A percentile compares a stretch with the other conserved stretches of the same genome.
Conservation (phyloP, 2,797 vertebrate genomes). For the Sphenodon punctatus region DNA sequence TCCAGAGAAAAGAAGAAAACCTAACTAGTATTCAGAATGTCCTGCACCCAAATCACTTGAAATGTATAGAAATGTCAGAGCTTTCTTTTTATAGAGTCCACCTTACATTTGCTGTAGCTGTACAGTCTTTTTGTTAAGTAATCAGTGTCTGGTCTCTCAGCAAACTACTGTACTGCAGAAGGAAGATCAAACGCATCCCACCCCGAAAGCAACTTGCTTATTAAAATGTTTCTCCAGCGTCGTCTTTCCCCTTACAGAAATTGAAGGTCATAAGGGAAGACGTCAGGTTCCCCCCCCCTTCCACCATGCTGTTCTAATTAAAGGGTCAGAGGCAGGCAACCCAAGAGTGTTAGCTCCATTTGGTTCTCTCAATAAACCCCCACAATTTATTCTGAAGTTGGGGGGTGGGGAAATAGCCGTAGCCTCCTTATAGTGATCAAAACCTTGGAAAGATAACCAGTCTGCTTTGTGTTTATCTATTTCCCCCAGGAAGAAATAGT, state of each 20-base stretch:
- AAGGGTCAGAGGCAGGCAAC: slow-evolving; percentile 50
- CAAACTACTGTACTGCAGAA: neutral
- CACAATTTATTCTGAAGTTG: slow-evolving; percentile 57
- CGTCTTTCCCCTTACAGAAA: slow-evolving; percentile 41
- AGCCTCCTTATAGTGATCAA: slow-evolving; percentile 59
- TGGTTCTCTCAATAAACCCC: slow-evolving; percentile 56
- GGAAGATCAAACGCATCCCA: slow-evolving; percentile 5
- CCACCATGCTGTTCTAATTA: slow-evolving; percentile 68
- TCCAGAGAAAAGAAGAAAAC: neutral
- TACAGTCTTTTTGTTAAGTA: neutral
- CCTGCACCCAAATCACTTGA: neutral
- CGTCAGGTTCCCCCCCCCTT: slow-evolving; percentile 57
- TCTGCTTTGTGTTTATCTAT: slow-evolving; percentile 19
- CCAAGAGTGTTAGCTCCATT: slow-evolving; percentile 27
- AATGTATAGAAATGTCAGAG: neutral
- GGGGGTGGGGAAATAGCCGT: slow-evolving; percentile 36
- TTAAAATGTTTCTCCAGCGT: slow-evolving; percentile 37
- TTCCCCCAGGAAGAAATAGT: slow-evolving; percentile 24
- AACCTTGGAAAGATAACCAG: slow-evolving; percentile 42
- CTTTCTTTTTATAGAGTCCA: neutral
- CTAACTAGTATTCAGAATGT: neutral
- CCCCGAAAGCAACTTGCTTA: slow-evolving; percentile 5
- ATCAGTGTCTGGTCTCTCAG: neutral
- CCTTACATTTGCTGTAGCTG: neutral
- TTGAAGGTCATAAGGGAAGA: slow-evolving; percentile 40